Evolutionary conservation across 2,113 vertebrate species (phyloP).

Genomic region (Nesogale talazaci): DNA sequence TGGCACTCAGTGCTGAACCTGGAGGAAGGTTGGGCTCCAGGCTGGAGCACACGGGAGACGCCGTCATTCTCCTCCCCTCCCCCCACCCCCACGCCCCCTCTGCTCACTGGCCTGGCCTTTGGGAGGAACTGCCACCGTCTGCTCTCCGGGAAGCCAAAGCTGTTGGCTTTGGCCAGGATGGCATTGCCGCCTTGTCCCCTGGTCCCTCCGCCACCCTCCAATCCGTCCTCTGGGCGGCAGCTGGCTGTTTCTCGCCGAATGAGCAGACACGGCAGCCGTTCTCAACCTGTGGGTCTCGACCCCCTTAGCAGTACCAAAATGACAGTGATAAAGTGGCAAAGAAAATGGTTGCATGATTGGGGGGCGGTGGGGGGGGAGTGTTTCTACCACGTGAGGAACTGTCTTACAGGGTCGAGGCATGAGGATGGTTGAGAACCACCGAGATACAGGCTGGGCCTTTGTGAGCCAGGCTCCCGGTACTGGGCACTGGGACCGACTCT

Average conservation of each 20-base stretch:
- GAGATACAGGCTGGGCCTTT: neutral
- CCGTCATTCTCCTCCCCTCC: fast-evolving
- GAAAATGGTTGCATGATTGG: too few relatives aligned
- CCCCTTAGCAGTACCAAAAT: too few relatives aligned
- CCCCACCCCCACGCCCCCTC: fast-evolving
- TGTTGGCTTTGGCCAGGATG: fast-evolving
- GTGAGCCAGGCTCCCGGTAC: neutral
- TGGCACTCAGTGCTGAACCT: conserved; percentile 25
- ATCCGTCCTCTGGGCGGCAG: neutral
- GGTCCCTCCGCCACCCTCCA: neutral
- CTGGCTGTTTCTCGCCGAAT: neutral
- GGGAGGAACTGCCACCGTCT: neutral
- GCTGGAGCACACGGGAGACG: fast-evolving
- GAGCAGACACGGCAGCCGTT: too few relatives aligned
- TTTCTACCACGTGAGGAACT: too few relatives aligned
- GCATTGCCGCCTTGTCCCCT: neutral
- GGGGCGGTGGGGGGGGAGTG: too few relatives aligned
- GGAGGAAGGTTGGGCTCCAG: fast-evolving
- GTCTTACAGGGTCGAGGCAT: too few relatives aligned
- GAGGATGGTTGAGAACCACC: too few relatives aligned
- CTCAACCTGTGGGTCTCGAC: too few relatives aligned
- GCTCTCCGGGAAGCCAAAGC: neutral
- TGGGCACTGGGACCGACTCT: neutral
- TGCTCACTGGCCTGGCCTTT: neutral
- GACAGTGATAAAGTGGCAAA: too few relatives aligned